phyloP scores from a whole-genome alignment of 2,888 invertebrate species.

The Diplazon laetatorius region DNA sequence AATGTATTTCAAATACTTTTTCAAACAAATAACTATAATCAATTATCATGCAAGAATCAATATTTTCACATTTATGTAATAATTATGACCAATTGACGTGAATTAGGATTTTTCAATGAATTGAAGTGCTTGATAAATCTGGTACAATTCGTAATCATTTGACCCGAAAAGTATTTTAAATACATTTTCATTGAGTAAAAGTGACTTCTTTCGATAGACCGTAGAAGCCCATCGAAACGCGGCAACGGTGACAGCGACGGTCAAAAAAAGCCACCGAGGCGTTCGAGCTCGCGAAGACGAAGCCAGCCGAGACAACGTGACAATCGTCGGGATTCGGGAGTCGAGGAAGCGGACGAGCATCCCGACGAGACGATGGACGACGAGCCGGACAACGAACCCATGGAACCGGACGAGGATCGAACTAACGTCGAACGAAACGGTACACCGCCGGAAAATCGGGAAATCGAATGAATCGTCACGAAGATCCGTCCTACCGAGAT shows the following conservation, averaged over 20 bases:
- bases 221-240: conserved; percentile 56
- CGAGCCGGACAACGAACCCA: conserved; percentile 42
- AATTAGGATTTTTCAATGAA: no score
- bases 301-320: conserved; percentile 60
- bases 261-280: conserved; percentile 48
- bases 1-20: no score
- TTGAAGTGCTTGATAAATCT: no score
- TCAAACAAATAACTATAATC: no score
- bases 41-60: no score
- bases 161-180: no score
- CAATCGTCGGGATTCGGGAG: conserved; percentile 37
- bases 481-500: neutral
- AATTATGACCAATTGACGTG: no score
- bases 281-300: conserved; percentile 60
- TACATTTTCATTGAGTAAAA: no score
- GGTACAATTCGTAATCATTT: no score
- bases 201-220: no score
- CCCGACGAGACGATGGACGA: conserved; percentile 38
- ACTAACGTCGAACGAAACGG: conserved; percentile 39
- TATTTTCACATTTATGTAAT: no score
- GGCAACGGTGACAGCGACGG: conserved; percentile 51
- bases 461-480: conserved; percentile 35
- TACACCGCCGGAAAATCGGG: conserved; percentile 51
- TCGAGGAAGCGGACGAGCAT: conserved; percentile 46
- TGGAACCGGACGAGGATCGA: conserved; percentile 56